These are phyloP conservation scores for Arvicanthis niloticus DNA, from an alignment of 2,113 vertebrate species.

Conservation along the genomic window DNA sequence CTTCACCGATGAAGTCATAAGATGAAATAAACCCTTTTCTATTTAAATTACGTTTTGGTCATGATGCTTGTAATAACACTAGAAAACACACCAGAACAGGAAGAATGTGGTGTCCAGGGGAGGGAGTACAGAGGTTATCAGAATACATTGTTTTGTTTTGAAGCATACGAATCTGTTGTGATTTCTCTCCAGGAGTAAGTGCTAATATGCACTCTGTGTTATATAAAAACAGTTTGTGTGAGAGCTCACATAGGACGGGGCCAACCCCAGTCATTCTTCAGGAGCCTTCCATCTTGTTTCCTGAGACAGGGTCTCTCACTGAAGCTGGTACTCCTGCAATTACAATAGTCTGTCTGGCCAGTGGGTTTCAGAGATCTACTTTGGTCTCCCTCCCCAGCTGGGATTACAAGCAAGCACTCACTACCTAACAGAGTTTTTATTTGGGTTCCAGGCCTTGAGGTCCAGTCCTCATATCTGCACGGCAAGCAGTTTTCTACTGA, in stretches of 20 bases:
- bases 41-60: neutral
- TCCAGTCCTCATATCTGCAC: neutral
- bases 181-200: conserved; percentile 14
- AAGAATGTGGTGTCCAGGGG: neutral
- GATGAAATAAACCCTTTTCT: neutral
- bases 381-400: neutral
- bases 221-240: neutral
- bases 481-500: neutral
- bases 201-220: neutral
- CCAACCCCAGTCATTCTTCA: neutral
- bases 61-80: neutral
- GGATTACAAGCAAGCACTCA: neutral
- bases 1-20: too few relatives aligned
- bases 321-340: neutral
- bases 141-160: neutral
- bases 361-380: too few relatives aligned
- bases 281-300: neutral
- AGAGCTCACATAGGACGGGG: neutral
- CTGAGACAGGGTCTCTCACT: neutral
- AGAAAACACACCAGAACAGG: neutral
- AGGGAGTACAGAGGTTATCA: neutral
- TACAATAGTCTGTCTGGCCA: neutral
- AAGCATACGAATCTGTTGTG: neutral
- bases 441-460: neutral
- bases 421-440: neutral